Conservation (phyloP, 2,797 vertebrate species). For the Myotis vivesi region DNA sequence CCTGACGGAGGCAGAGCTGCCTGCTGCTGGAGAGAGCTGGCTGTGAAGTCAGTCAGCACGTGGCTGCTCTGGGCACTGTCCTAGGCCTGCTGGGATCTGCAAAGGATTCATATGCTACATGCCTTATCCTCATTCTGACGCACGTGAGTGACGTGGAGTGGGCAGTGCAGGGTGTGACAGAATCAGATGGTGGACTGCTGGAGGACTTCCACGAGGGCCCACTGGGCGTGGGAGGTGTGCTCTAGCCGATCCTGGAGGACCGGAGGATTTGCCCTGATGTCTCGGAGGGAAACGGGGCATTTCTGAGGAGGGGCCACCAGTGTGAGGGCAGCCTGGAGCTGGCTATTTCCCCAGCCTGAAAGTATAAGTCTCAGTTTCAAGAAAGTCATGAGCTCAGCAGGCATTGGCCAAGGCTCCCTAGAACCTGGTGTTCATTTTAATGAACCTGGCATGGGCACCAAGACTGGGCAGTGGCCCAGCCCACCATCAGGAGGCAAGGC, state of each 20-base stretch:
- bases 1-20: background rate
- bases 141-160: background rate
- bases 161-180: background rate
- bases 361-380: background rate
- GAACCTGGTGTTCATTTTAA: background rate
- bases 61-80: background rate
- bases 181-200: background rate
- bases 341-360: background rate
- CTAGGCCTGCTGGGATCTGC: background rate
- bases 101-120: background rate
- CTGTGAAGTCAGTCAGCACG: background rate
- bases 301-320: background rate
- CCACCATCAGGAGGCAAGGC: background rate
- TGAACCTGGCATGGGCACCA: background rate
- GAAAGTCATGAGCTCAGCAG: background rate
- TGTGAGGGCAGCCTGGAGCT: background rate
- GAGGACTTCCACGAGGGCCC: background rate
- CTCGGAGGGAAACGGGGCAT: background rate
- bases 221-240: background rate
- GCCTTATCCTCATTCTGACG: background rate
- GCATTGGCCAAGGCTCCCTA: background rate
- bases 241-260: background rate
- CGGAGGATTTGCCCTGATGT: background rate
- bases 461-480: background rate
- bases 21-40: background rate